A percentile compares a stretch with the other conserved stretches of the same genome.
phyloP scores from a whole-genome alignment of 1,140 invertebrate species.

The Drosophila lini region DNA sequence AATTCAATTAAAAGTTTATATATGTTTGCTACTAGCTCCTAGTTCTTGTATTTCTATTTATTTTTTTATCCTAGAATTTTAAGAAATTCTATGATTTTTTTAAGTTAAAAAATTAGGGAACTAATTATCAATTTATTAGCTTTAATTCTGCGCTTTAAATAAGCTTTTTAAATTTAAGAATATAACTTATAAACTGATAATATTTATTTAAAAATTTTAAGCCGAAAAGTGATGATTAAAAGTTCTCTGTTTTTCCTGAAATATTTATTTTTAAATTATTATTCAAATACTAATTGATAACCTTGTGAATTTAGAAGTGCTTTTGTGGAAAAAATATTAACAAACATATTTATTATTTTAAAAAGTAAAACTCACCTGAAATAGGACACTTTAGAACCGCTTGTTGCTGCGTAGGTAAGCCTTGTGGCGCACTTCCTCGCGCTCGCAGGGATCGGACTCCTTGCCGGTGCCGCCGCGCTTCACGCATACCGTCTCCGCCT shows the following conservation, averaged over 20 bases:
- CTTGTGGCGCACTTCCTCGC: conserved; percentile 88
- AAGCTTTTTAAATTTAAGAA: background rate
- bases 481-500: conserved; percentile 90
- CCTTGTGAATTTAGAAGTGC: too few species aligned
- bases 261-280: background rate
- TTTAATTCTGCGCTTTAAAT: too few species aligned
- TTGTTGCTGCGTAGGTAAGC: conserved; percentile 91
- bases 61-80: too few species aligned
- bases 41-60: too few species aligned
- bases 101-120: too few species aligned
- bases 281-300: background rate
- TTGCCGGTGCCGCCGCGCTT: conserved; percentile 91
- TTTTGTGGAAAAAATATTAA: background rate
- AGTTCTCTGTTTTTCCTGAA: too few species aligned
- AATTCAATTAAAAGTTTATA: background rate
- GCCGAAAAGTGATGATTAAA: background rate
- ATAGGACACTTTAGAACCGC: conserved; percentile 85
- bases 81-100: too few species aligned
- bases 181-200: background rate
- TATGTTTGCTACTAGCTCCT: too few species aligned
- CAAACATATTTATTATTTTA: background rate
- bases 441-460: conserved; percentile 89
- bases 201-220: background rate
- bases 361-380: conserved; percentile 5
- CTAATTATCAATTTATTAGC: too few species aligned